phyloP scores from a whole-genome alignment of 1,140 invertebrate genomes.

The Meloidogyne hapla region DNA sequence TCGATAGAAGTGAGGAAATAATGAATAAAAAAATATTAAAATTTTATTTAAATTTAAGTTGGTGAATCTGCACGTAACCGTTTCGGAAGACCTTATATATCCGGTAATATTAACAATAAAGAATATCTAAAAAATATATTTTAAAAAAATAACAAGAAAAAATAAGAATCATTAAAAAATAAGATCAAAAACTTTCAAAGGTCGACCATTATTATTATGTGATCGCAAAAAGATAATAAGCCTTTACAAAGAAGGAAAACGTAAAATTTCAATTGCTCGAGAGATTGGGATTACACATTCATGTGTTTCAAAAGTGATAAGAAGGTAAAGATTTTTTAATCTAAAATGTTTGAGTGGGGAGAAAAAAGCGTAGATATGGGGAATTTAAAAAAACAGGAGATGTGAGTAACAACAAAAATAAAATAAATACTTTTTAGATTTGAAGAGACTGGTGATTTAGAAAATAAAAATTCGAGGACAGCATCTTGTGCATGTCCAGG shows the following conservation, averaged over 20 bases:
- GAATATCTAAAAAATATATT: no score
- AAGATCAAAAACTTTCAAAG: no score
- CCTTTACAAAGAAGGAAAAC: slow-evolving; percentile 8
- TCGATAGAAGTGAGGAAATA: not conserved
- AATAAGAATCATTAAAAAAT: no score
- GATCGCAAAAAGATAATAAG: slow-evolving; percentile 26
- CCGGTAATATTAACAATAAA: not conserved
- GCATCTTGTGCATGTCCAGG: slow-evolving; percentile 29
- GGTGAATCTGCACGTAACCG: slow-evolving; percentile 27
- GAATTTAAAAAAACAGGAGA: no score
- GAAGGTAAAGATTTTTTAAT: not conserved
- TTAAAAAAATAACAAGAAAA: not conserved
- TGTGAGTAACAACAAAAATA: no score
- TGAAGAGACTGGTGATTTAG: slow-evolving; percentile 22
- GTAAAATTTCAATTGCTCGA: slow-evolving; percentile 26
- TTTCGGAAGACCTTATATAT: slow-evolving; percentile 29
- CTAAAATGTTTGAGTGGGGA: not conserved
- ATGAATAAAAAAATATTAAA: not conserved
- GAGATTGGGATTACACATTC: slow-evolving; percentile 31
- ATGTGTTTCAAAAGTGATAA: slow-evolving; percentile 32
- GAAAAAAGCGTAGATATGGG: no score
- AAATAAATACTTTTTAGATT: not conserved
- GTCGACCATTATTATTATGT: slow-evolving; percentile 17
- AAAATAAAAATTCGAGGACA: slow-evolving; percentile 20
- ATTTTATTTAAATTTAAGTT: slow-evolving; percentile 6